Evolutionary conservation across 1,140 invertebrate species (phyloP), one percentile per base, ranked within the genome.

Genomic region (Prorops nasuta): DNA sequence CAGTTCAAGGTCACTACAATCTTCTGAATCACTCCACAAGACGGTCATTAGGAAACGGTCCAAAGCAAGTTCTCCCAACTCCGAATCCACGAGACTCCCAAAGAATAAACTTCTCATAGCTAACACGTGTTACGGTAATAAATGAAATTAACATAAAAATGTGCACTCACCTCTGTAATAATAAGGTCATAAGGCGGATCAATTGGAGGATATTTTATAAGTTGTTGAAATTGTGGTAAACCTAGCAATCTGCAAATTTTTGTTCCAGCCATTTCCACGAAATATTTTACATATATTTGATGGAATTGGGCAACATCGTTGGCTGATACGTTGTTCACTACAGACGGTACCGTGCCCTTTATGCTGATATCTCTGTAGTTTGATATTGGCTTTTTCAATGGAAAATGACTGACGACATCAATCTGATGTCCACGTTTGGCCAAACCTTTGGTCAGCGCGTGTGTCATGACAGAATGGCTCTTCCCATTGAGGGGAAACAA

Each of bases 351-450:
- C 24, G 43, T 50, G 0, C 64, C 71, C 0, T 9, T 20, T 1
- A 75, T 3, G 20, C 62, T 71, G 3, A 67, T 56, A n/a, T 72
- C 66, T 0, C 14, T 65, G 40, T 76, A 74, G 60, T 79, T 78
- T 0, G 56, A 36, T 12, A 64, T 32, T 0, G 66, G 58, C 7
- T 66, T 63, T 21, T 72, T 70, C 7, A 52, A 15, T 0, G 75
- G 71, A 45, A 74, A 78, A n/a, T 74, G 67, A 1, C 64, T 60
- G 4, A 79, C 44, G 0, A 79, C 68, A 15, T 74, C 72, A 0
- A 80, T 68, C 14, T 72, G 63, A 51, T 80, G 79, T 1, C 79
- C 79, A 1, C 66, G 64, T 9, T 44, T 54, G 1, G 74, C 77
- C 0, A 80, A 48, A 7, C 37, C 61, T 17, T 62, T 62, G 56